Conservation (phyloP, 2,888 invertebrate genomes). For the Ophraella communa region DNA sequence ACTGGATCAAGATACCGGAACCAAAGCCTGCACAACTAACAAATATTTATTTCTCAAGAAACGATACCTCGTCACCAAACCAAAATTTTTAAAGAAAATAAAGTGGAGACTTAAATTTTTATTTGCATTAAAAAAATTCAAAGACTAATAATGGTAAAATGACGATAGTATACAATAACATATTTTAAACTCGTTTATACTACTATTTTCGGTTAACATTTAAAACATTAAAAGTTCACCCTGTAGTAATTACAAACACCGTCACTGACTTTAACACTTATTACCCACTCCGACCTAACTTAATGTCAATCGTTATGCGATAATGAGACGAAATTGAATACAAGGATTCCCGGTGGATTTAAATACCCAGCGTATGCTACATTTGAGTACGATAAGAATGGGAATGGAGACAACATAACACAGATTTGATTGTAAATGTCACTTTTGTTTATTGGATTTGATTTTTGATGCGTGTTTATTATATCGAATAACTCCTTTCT, state of each 20-base stretch:
- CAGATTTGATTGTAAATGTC: conserved; percentile 11
- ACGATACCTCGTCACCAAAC: too few relatives aligned
- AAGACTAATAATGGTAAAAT: too few relatives aligned
- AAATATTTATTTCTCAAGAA: too few relatives aligned
- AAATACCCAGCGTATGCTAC: conserved; percentile 26
- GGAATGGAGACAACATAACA: conserved; percentile 19
- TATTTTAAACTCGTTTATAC: too few relatives aligned
- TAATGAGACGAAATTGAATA: conserved; percentile 35
- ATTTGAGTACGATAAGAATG: conserved; percentile 18
- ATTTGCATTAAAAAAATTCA: too few relatives aligned
- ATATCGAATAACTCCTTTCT: neutral
- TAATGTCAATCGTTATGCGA: conserved; percentile 28
- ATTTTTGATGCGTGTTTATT: neutral
- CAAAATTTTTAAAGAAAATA: too few relatives aligned
- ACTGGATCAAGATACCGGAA: too few relatives aligned
- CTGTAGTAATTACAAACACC: neutral
- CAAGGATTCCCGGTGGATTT: conserved; percentile 25
- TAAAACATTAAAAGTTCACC: neutral
- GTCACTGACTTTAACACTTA: conserved; percentile 20
- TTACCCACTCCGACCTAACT: conserved; percentile 23
- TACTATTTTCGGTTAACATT: too few relatives aligned
- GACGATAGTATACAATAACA: too few relatives aligned
- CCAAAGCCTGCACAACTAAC: too few relatives aligned
- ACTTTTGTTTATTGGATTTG: neutral
- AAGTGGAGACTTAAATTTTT: too few relatives aligned